Evolutionary conservation across 2,797 vertebrate genomes (phyloP).

Genomic region (Pitangus sulphuratus): DNA sequence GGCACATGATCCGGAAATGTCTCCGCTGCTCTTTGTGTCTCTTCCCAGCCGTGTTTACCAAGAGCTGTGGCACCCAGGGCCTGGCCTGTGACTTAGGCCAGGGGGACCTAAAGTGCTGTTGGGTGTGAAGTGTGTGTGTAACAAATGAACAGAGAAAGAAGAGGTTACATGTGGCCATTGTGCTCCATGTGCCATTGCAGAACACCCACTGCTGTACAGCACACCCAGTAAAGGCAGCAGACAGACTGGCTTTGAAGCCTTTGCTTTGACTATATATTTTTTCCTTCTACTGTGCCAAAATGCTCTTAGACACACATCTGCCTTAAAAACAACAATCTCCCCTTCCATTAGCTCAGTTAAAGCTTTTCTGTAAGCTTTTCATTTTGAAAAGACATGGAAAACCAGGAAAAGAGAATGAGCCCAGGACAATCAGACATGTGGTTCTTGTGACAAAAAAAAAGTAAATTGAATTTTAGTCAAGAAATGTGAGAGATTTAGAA

Average conservation of each 20-base stretch:
- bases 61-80: background rate
- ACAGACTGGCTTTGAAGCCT: conserved; percentile 19
- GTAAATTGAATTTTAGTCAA: conserved; percentile 64
- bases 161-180: background rate
- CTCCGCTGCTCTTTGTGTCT: background rate
- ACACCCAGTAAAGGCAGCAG: background rate
- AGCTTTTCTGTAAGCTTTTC: conserved; percentile 47
- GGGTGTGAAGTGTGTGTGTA: background rate
- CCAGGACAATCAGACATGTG: conserved; percentile 28
- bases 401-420: conserved; percentile 28
- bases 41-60: background rate
- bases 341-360: conserved; percentile 51
- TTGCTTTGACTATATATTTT: conserved; percentile 6
- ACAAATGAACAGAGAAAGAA: background rate
- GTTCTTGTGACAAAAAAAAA: conserved; percentile 52
- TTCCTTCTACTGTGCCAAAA: conserved; percentile 28
- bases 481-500: conserved; percentile 71
- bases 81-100: background rate
- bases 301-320: conserved; percentile 51
- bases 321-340: conserved; percentile 45
- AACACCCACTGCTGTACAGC: background rate
- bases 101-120: background rate
- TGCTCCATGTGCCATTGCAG: background rate
- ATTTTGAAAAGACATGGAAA: conserved; percentile 56
- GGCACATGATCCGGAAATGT: background rate